phyloP scores from a whole-genome alignment of 2,113 vertebrate genomes.

The Sisor rabdophorus region DNA sequence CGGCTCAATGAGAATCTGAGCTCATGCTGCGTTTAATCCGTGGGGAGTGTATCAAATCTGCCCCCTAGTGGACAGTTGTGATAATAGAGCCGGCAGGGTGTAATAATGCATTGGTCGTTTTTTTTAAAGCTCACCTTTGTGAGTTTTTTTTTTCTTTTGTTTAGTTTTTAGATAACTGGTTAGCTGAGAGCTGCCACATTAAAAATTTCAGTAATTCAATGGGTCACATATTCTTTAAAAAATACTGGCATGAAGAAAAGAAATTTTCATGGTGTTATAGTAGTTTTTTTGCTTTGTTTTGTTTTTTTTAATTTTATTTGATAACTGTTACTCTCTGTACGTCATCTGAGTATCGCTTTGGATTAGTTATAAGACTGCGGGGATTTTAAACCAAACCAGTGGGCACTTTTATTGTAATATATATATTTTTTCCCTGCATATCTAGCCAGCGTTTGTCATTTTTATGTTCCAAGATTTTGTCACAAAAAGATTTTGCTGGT shows the following conservation, averaged over 20 bases:
- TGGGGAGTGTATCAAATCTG: constrained; percentile 14
- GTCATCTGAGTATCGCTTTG: neutral
- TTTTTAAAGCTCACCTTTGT: constrained; percentile 24
- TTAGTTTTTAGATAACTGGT: constrained; percentile 29
- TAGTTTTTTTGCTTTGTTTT: too few relatives aligned
- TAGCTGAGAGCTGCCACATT: constrained; percentile 26
- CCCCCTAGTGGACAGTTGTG: constrained; percentile 35
- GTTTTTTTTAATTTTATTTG: neutral
- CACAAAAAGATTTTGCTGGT: constrained; percentile 44
- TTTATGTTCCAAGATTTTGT: constrained; percentile 51
- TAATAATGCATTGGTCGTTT: constrained; percentile 35
- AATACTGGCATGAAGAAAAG: constrained; percentile 18
- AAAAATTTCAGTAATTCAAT: constrained; percentile 24
- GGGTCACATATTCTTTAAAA: neutral
- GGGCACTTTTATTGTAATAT: constrained; percentile 52
- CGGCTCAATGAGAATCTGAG: neutral
- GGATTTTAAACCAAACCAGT: constrained; percentile 61
- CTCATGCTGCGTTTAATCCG: neutral
- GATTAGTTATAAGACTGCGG: constrained; percentile 43
- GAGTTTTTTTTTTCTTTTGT: constrained; percentile 8
- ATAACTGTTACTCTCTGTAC: constrained; percentile 9
- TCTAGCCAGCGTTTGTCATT: constrained; percentile 50
- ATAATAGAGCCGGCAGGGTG: constrained; percentile 41
- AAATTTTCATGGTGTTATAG: constrained; percentile 17
- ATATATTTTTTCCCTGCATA: constrained; percentile 36